Conservation (phyloP, 2,113 vertebrate genomes). For the Cebus imitator region DNA sequence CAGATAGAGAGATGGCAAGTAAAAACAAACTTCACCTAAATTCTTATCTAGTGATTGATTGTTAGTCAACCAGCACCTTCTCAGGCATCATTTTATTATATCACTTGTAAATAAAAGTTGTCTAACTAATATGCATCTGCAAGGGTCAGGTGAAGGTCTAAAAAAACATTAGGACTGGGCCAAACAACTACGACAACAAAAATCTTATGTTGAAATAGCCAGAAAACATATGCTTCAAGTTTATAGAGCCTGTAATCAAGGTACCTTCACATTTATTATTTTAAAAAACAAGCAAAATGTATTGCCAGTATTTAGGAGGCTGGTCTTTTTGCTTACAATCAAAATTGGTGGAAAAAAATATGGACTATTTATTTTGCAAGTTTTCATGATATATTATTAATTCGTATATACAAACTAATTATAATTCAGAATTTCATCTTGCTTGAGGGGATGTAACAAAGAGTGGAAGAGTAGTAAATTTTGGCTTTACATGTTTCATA, state of each 20-base stretch:
- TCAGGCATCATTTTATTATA: not conserved
- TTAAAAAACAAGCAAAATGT: not conserved
- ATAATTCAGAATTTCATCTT: not conserved
- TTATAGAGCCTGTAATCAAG: not conserved
- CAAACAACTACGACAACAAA: not conserved
- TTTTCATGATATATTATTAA: constrained; percentile 4
- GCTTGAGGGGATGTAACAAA: constrained; percentile 69
- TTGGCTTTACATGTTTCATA: constrained; percentile 74
- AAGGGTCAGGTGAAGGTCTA: not conserved
- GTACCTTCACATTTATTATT: not conserved
- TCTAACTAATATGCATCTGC: not conserved
- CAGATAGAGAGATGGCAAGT: rapidly evolving
- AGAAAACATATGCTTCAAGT: not conserved
- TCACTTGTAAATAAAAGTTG: constrained; percentile 1
- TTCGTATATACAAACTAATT: constrained; percentile 38
- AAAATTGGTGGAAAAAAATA: not conserved
- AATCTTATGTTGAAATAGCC: not conserved
- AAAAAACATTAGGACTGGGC: not conserved
- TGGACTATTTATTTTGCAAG: not conserved
- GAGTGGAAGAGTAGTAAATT: constrained; percentile 36
- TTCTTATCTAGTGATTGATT: not conserved
- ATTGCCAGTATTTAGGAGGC: not conserved
- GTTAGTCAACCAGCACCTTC: not conserved
- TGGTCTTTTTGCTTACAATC: not conserved
- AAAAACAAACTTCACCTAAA: not conserved